These are phyloP conservation scores for Nerophis ophidion DNA, from an alignment of 2,113 vertebrate genomes.

Conservation along the genomic window DNA sequence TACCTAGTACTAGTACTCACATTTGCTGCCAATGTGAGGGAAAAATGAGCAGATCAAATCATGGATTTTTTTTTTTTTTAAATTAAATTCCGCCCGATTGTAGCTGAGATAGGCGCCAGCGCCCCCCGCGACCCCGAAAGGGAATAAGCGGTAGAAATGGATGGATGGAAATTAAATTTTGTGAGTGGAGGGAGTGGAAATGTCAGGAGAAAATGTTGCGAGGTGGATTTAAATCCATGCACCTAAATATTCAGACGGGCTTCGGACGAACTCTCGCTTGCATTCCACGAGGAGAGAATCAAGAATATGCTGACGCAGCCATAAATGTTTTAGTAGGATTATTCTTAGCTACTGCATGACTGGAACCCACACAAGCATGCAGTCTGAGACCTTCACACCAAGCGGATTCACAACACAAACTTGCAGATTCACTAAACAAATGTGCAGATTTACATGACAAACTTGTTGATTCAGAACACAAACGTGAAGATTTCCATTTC, in stretches of 20 bases:
- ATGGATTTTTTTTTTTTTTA: conserved; percentile 22
- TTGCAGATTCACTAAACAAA: no score
- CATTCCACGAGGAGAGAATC: conserved; percentile 15
- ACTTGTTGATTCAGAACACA: no score
- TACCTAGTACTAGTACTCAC: no score
- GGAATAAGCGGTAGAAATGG: no score
- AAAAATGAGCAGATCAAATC: conserved; percentile 34
- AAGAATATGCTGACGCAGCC: conserved; percentile 6
- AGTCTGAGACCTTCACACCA: conserved; percentile 1
- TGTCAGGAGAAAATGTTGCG: conserved; percentile 36
- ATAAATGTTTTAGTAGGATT: conserved; percentile 9
- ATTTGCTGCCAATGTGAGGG: conserved; percentile 8
- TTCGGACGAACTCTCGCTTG: conserved; percentile 21
- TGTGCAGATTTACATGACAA: no score
- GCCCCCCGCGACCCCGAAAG: no score
- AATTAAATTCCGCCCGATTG: no score
- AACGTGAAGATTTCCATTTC: no score
- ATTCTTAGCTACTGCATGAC: conserved; percentile 4
- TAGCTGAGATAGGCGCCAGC: no score
- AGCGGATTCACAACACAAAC: no score
- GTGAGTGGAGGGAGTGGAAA: conserved; percentile 17
- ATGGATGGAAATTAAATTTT: no score
- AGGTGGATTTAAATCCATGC: conserved; percentile 28
- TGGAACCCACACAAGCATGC: not conserved
- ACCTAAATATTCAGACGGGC: conserved; percentile 26